Evolutionary conservation across 1,140 invertebrate genomes (phyloP), one percentile per base, ranked within the genome.

Genomic region (Ceratina calcarata): DNA sequence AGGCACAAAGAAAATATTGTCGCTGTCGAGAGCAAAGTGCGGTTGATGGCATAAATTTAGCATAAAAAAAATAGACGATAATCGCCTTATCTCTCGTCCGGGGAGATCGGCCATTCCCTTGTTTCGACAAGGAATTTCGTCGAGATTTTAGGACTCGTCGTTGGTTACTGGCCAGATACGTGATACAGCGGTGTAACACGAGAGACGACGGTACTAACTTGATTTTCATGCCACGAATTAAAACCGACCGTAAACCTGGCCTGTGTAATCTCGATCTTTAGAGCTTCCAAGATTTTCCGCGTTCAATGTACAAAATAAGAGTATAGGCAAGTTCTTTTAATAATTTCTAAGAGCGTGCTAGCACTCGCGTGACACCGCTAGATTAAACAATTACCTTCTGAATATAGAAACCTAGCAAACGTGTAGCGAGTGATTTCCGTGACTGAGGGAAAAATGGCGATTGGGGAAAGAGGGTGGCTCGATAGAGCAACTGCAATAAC

Each of bases 41-140:
- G 72, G 78, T 65, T 87, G 84, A 87, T 86, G 85, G 87, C 87
- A 88, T 88, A 87, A 88, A 88, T 88, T 88, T 88, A 77, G 69
- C 65, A 79, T 64, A 64, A 87, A 86, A 87, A 85, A 89, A 89
- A 89, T 87, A 89, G 68, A 81, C 74, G 73, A 71, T 81, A 84
- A 82, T 87, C 82, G 85, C 79, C 85, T 86, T 83, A 84, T 78
- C 82, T 81, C 51, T 58, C 60, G 51, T 72, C 64, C 78, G 13
- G 68, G 60, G 62, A 62, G 55, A 53, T 51, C 80, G 37, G 22
- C 51, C 72, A 45, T 71, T 24, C 58, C 51, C 18, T 7, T 2
- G 20, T 32, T 72, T 18, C 53, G 45, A 72, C 61, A 16, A 13
- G 12, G 0, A 67, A 57, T 18, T 78, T 60, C 69, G 37, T 55